Conservation (phyloP, 2,888 invertebrate genomes). For the Lordiphosa andalusiaca region DNA sequence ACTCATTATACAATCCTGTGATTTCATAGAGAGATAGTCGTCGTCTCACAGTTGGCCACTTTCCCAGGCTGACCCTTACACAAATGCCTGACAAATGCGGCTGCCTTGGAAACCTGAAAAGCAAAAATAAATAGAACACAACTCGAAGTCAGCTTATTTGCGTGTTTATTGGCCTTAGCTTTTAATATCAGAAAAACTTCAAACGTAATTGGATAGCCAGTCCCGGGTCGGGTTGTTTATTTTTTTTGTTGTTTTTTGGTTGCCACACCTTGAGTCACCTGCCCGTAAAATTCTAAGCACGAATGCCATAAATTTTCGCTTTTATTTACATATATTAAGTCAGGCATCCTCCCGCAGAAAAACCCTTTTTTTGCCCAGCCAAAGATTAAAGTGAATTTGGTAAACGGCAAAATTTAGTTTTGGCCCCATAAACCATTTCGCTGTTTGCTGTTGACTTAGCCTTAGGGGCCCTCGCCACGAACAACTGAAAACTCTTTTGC, state of each 20-base stretch:
- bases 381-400: slow-evolving; percentile 47
- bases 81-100: neutral
- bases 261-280: slow-evolving; percentile 53
- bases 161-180: slow-evolving; percentile 70
- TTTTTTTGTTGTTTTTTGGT: slow-evolving; percentile 7
- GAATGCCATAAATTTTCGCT: slow-evolving; percentile 70
- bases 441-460: slow-evolving; percentile 41
- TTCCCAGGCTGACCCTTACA: slow-evolving; percentile 27
- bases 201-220: slow-evolving; percentile 66
- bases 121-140: slow-evolving; percentile 26
- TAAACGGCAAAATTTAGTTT: slow-evolving; percentile 39
- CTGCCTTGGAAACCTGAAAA: slow-evolving; percentile 6
- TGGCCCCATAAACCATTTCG: slow-evolving; percentile 55
- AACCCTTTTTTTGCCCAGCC: slow-evolving; percentile 27
- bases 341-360: slow-evolving; percentile 11
- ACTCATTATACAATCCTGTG: slow-evolving; percentile 15
- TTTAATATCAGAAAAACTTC: slow-evolving; percentile 49
- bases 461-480: slow-evolving; percentile 38
- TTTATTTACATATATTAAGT: slow-evolving; percentile 71
- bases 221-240: slow-evolving; percentile 22
- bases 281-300: slow-evolving; percentile 66
- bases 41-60: neutral
- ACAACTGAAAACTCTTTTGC: slow-evolving; percentile 56
- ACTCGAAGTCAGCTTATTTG: slow-evolving; percentile 60
- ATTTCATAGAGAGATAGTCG: slow-evolving; percentile 7